Evolutionary conservation across 1,140 invertebrate genomes (phyloP).

Genomic region (Probaryconus sp.): DNA sequence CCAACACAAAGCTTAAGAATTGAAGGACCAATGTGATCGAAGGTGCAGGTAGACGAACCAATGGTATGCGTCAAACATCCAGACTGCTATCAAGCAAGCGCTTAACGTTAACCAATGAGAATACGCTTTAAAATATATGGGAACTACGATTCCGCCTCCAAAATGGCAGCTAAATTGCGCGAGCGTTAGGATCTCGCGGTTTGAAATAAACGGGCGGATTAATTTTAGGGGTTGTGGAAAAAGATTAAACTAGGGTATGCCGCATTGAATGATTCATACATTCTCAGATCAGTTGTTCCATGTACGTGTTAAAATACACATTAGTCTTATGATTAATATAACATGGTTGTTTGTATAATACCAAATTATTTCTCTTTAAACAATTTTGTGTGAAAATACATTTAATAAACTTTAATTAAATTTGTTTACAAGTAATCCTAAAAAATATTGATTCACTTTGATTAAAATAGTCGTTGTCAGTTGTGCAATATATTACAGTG

Average conservation of each 20-base stretch:
- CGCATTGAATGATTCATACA: constrained; percentile 18
- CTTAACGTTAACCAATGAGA: constrained; percentile 51
- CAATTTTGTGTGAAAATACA: too few species aligned
- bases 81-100: constrained; percentile 21
- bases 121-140: constrained; percentile 30
- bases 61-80: constrained; percentile 32
- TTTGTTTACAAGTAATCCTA: too few species aligned
- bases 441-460: too few species aligned
- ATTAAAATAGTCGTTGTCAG: constrained; percentile 25
- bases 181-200: constrained; percentile 72
- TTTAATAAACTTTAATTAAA: too few species aligned
- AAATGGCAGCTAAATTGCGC: constrained; percentile 77
- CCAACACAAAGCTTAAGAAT: constrained; percentile 3
- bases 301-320: too few species aligned
- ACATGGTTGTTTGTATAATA: too few species aligned
- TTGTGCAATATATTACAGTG: constrained; percentile 19
- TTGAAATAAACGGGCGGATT: constrained; percentile 78
- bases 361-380: too few species aligned
- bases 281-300: constrained; percentile 43
- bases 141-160: constrained; percentile 72
- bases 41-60: constrained; percentile 34
- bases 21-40: constrained; percentile 17
- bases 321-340: too few species aligned
- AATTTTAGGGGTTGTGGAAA: constrained; percentile 69
- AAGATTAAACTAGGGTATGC: constrained; percentile 27